Conservation (phyloP, 2,113 vertebrate species). For the Atherinomorus stipes region DNA sequence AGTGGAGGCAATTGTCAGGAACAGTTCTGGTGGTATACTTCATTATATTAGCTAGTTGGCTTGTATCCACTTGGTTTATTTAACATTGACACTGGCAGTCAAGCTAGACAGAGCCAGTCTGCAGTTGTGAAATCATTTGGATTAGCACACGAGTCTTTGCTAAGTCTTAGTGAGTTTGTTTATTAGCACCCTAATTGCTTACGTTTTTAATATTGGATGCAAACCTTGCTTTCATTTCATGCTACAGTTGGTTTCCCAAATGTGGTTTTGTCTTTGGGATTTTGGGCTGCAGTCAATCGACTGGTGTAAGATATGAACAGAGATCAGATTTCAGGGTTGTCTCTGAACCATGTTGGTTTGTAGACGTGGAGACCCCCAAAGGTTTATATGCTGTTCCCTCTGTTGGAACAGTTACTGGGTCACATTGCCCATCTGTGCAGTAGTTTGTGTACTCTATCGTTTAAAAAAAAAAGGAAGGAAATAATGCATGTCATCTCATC, state of each 20-base stretch:
- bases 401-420: neutral
- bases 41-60: neutral
- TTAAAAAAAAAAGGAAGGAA: no score
- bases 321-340: conserved; percentile 40
- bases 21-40: neutral
- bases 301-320: conserved; percentile 37
- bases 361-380: neutral
- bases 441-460: neutral
- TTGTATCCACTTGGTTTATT: conserved; percentile 1
- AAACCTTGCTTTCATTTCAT: neutral
- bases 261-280: neutral
- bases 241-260: neutral
- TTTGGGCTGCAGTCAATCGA: neutral
- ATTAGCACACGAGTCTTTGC: conserved; percentile 3
- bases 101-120: neutral
- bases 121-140: conserved; percentile 49
- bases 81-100: neutral
- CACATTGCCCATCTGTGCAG: neutral
- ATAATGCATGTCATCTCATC: no score
- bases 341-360: conserved; percentile 3
- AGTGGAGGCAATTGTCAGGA: neutral
- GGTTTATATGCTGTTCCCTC: neutral
- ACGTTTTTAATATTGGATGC: neutral
- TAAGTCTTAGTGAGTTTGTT: conserved; percentile 16
- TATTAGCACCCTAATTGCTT: neutral